Evolutionary conservation across 1,140 invertebrate species (phyloP).

Genomic region (Pseudomyrmex gracilis): DNA sequence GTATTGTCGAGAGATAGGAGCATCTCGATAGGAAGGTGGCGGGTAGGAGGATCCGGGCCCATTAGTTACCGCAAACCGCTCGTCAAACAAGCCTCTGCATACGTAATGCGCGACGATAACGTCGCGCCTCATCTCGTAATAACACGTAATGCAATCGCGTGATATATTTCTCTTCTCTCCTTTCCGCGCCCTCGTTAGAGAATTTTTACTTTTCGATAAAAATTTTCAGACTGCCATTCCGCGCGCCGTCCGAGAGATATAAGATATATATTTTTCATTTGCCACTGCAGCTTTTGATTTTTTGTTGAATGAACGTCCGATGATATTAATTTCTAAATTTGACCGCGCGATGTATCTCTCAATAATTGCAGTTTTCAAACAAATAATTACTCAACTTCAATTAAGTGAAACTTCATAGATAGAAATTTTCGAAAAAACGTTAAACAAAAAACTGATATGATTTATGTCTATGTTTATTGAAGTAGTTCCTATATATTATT

Average conservation of each 20-base stretch:
- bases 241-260: too few species aligned
- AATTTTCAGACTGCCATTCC: too few species aligned
- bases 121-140: conserved; percentile 38
- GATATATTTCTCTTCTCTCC: conserved; percentile 14
- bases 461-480: neutral
- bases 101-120: conserved; percentile 54
- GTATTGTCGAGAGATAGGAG: conserved; percentile 37
- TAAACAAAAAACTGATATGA: too few species aligned
- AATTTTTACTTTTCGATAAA: conserved; percentile 9
- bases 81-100: conserved; percentile 54
- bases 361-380: too few species aligned
- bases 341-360: too few species aligned
- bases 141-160: conserved; percentile 21
- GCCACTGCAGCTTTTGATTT: too few species aligned
- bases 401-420: too few species aligned
- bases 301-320: neutral
- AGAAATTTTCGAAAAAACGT: too few species aligned
- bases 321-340: too few species aligned
- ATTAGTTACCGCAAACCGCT: conserved; percentile 58
- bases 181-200: neutral
- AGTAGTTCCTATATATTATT: neutral
- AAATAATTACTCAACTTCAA: too few species aligned
- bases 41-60: conserved; percentile 27
- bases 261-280: too few species aligned
- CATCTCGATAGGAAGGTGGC: conserved; percentile 34